Evolutionary conservation across 2,888 invertebrate genomes (phyloP).

Genomic region (Stenodema calcarata): DNA sequence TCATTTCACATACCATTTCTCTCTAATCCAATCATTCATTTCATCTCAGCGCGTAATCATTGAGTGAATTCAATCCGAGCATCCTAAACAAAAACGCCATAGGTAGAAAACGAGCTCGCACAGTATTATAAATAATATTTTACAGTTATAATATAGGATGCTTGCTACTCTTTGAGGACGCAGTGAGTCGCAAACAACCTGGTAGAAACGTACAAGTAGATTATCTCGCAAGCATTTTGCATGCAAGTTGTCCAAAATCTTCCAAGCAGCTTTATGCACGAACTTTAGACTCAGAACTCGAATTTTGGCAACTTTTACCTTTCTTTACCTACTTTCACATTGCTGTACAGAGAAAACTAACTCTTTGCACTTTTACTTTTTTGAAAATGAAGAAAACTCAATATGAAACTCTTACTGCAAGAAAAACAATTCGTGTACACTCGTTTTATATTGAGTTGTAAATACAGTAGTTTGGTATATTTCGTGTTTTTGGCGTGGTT

Average conservation of each 20-base stretch:
- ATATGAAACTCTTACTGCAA: too few species aligned
- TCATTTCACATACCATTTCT: not conserved
- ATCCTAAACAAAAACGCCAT: not conserved
- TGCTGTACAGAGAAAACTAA: not conserved
- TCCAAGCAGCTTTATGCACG: constrained; percentile 38
- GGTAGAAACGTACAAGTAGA: not conserved
- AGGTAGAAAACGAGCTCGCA: not conserved
- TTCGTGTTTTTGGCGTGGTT: constrained; percentile 60
- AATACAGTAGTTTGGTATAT: not conserved
- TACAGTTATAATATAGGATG: not conserved
- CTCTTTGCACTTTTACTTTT: not conserved
- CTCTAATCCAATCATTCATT: too few species aligned
- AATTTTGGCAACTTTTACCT: not conserved
- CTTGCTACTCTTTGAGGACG: not conserved
- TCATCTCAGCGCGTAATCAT: too few species aligned
- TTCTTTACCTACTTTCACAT: not conserved
- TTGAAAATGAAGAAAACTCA: too few species aligned
- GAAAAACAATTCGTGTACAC: too few species aligned
- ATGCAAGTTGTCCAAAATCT: constrained; percentile 4
- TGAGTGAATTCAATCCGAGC: too few species aligned
- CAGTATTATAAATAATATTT: not conserved
- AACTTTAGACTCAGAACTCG: constrained; percentile 23
- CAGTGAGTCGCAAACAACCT: not conserved
- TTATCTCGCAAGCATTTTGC: constrained; percentile 1
- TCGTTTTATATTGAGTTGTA: not conserved